phyloP scores from a whole-genome alignment of 2,797 vertebrate genomes.

The Leucoraja ocellata region DNA sequence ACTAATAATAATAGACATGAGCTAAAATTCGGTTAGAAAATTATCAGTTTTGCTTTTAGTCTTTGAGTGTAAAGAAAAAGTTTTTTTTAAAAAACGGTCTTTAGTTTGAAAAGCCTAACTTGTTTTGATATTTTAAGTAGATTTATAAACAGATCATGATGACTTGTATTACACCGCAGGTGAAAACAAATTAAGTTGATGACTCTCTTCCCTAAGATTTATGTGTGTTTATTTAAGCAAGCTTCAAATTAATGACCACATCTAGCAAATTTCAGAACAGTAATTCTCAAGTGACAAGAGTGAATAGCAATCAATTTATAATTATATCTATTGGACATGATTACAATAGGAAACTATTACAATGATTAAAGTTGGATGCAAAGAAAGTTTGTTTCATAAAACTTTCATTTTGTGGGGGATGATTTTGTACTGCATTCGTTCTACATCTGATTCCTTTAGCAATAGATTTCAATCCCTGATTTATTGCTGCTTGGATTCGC shows the following conservation, averaged over 20 bases:
- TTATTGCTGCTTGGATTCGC: too few species aligned
- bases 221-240: not conserved
- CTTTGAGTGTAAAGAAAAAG: not conserved
- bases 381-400: not conserved
- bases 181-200: not conserved
- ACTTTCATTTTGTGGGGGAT: not conserved
- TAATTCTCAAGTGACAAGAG: not conserved
- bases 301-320: not conserved
- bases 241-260: not conserved
- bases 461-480: not conserved
- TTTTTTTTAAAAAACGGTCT: too few species aligned
- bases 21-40: too few species aligned
- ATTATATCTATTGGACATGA: not conserved
- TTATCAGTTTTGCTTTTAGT: not conserved
- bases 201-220: too few species aligned
- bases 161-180: not conserved
- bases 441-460: not conserved
- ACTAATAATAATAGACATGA: constrained; percentile 28
- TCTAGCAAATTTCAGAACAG: not conserved
- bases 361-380: not conserved
- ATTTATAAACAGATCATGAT: not conserved
- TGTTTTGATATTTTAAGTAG: not conserved
- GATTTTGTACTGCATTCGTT: not conserved
- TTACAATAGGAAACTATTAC: not conserved
- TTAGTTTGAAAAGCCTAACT: not conserved